Base-by-base conservation (phyloP, 2,797 vertebrate genomes). In the Sebastes steindachneri region DNA sequence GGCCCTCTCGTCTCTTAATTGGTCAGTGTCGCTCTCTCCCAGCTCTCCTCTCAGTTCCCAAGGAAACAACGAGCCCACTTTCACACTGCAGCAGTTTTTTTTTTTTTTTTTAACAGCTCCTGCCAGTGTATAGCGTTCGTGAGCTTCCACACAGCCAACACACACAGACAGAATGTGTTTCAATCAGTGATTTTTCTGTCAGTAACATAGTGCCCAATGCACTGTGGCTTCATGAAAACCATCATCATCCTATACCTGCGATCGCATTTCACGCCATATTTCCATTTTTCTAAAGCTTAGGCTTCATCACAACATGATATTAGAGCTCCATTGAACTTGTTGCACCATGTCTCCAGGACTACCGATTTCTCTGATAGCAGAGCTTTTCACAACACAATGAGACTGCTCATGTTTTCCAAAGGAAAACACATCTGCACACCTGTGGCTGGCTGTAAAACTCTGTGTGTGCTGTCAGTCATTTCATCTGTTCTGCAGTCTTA, bases 21-120 rank as follows among this genome's bases (percentile, higher is more conserved):
- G 80, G 87, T 69, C 72, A 19, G 68, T 28, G 73, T 64, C 68
- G 62, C 85, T 88, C 73, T 86, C 68, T 65, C 54, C 37, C 77
- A 66, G 62, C 83, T 58, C 84, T 84, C 58, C 67, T 81, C 77
- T 75, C 83, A 10, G 93, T 95, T 93, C 68, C 93, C 93, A 92
- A 79, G 93, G 94, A 92, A 94, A 95, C 93, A 15, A 78, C 77
- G 8, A 71, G 66, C 58, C 81, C 3, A 7, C 29, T 72, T 71
- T 86, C 80, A 79, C 69, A 58, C 82, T 72, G 80, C 80, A 81
- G 78, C 77, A 75, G 71, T 5, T 71, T 28, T 33, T 9, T 53
- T 25, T 23, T 23, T 45, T 9, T 45, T 14, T 37, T 45, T 9
- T 45, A 11, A 21, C 33, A 69, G 72, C 82, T 67, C 14, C 74